These are phyloP conservation scores for Zaprionus africanus DNA, from an alignment of 1,140 invertebrate species.

Conservation along the genomic window DNA sequence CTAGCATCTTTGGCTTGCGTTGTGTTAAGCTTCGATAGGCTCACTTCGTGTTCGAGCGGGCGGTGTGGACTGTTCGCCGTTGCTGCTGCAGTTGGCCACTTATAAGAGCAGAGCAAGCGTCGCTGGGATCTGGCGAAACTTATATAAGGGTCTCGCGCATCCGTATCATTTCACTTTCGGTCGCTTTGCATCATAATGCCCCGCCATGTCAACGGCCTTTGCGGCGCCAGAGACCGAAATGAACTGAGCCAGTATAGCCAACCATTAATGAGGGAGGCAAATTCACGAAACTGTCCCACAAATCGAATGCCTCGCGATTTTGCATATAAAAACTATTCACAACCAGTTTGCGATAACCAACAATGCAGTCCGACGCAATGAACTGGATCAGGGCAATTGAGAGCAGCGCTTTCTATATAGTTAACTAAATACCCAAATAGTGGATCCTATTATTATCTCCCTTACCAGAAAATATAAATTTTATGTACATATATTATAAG, in stretches of 20 bases:
- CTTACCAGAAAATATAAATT: no score
- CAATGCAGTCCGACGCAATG: slow-evolving; percentile 11
- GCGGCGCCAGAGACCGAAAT: slow-evolving; percentile 3
- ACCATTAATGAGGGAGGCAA: slow-evolving; percentile 64
- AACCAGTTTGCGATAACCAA: slow-evolving; percentile 23
- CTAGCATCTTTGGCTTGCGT: slow-evolving; percentile 17
- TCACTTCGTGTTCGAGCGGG: slow-evolving; percentile 35
- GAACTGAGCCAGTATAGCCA: slow-evolving; percentile 60
- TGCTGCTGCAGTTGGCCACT: slow-evolving; percentile 47
- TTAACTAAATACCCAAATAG: background rate
- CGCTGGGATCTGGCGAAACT: slow-evolving; percentile 37
- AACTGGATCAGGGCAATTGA: background rate
- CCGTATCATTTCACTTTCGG: slow-evolving; percentile 68
- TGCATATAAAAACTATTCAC: slow-evolving; percentile 33
- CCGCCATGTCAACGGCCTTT: slow-evolving; percentile 4
- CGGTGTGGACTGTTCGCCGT: slow-evolving; percentile 50
- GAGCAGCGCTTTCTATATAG: background rate
- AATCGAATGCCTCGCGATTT: slow-evolving; percentile 35
- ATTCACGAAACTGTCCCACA: slow-evolving; percentile 42
- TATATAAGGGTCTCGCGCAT: slow-evolving; percentile 36
- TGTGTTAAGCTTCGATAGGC: slow-evolving; percentile 16
- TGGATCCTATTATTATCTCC: no score
- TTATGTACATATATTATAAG: no score
- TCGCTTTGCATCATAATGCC: slow-evolving; percentile 70
- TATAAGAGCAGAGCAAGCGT: slow-evolving; percentile 55